These are phyloP conservation scores for Solea solea DNA, from an alignment of 2,113 vertebrate species.

Conservation along the genomic window DNA sequence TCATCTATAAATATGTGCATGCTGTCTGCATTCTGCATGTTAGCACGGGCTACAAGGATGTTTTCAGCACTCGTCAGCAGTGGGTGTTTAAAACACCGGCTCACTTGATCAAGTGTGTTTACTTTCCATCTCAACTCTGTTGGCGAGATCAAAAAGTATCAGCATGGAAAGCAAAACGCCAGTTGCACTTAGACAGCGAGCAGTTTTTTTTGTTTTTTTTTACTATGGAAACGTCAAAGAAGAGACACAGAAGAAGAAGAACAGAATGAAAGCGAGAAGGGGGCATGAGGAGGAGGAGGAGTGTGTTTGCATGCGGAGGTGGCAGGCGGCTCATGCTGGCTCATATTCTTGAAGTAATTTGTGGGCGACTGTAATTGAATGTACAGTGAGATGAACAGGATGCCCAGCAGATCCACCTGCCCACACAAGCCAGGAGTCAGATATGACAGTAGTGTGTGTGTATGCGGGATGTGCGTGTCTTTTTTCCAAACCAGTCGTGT, in stretches of 20 bases:
- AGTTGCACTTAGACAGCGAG: constrained; percentile 32
- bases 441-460: constrained; percentile 29
- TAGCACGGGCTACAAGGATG: constrained; percentile 3
- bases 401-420: constrained; percentile 61
- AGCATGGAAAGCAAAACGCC: constrained; percentile 27
- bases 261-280: constrained; percentile 41
- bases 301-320: constrained; percentile 59
- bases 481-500: constrained; percentile 41
- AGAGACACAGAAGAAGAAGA: constrained; percentile 31
- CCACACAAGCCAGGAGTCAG: constrained; percentile 62
- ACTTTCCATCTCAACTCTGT: constrained; percentile 32
- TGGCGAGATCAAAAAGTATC: constrained; percentile 46
- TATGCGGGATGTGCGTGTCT: constrained; percentile 31
- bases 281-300: constrained; percentile 58
- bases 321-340: constrained; percentile 62
- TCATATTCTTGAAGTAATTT: constrained; percentile 69
- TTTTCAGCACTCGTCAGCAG: constrained; percentile 47
- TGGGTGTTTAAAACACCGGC: constrained; percentile 50
- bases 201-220: constrained; percentile 30
- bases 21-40: not conserved
- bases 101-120: constrained; percentile 44
- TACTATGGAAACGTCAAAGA: constrained; percentile 37
- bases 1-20: not conserved
- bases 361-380: constrained; percentile 75
- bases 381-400: constrained; percentile 70